These are phyloP conservation scores for Caenorhabditis macrosperma DNA, from an alignment of 2,888 invertebrate genomes.

Conservation along the genomic window DNA sequence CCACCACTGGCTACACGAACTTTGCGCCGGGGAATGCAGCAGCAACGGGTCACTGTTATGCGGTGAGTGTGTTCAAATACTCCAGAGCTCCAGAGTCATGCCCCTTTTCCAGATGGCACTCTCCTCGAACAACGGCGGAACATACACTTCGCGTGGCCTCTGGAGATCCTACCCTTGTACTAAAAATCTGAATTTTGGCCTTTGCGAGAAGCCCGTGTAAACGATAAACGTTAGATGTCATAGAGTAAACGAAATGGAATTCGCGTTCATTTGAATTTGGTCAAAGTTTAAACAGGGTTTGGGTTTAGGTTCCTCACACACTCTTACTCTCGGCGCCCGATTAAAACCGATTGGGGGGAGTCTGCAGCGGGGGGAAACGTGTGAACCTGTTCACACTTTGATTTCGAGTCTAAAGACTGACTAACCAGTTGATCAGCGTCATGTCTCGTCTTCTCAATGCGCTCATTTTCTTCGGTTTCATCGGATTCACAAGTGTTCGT, in stretches of 20 bases:
- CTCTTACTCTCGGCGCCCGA: too few relatives aligned
- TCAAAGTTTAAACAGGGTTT: background rate
- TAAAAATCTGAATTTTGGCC: too few relatives aligned
- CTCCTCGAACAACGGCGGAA: too few relatives aligned
- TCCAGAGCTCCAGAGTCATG: too few relatives aligned
- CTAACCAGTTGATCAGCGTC: too few relatives aligned
- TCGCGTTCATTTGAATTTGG: background rate
- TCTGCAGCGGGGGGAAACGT: background rate
- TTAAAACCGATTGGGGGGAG: too few relatives aligned
- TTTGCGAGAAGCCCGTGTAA: too few relatives aligned
- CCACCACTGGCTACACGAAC: background rate
- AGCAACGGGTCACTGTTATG: background rate
- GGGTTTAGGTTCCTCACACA: too few relatives aligned
- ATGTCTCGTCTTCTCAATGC: background rate
- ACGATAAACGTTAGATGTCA: too few relatives aligned
- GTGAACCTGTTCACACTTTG: background rate
- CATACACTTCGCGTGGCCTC: too few relatives aligned
- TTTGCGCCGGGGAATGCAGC: background rate
- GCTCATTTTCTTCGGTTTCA: background rate
- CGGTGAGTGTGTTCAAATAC: conserved; percentile 2
- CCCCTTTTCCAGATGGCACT: too few relatives aligned
- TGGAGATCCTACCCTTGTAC: too few relatives aligned
- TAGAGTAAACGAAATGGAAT: background rate
- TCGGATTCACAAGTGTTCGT: background rate
- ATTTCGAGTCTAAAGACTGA: background rate